Conservation (phyloP, 2,797 vertebrate genomes). For the Nothura maculosa region DNA sequence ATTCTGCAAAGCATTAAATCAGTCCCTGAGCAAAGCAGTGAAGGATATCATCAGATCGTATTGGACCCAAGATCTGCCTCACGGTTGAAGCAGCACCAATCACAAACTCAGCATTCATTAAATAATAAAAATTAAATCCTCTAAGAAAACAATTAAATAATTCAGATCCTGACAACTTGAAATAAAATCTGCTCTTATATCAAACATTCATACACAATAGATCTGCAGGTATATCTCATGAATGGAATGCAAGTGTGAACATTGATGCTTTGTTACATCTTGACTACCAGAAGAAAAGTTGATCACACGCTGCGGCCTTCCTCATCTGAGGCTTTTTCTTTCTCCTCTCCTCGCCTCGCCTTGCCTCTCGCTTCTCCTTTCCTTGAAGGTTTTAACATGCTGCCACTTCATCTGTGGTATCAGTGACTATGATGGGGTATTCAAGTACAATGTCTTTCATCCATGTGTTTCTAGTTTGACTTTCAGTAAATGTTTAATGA, state of each 20-base stretch:
- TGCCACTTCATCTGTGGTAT: conserved; percentile 14
- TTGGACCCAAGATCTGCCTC: not conserved
- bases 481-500: conserved; percentile 83
- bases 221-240: conserved; percentile 50
- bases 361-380: not conserved
- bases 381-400: not conserved
- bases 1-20: not conserved
- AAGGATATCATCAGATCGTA: not conserved
- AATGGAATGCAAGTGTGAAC: not conserved
- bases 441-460: conserved; percentile 58
- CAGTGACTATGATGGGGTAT: conserved; percentile 4
- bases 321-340: not conserved
- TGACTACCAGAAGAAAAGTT: not conserved
- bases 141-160: conserved; percentile 75
- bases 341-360: not conserved
- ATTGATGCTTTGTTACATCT: not conserved
- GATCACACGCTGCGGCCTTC: not conserved
- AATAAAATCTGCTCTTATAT: conserved; percentile 59
- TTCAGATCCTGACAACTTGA: conserved; percentile 66
- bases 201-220: conserved; percentile 75
- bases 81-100: not conserved
- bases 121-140: conserved; percentile 71
- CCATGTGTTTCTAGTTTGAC: conserved; percentile 69
- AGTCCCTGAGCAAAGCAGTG: not conserved
- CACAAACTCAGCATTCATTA: conserved; percentile 17